phyloP scores from a whole-genome alignment of 2,113 vertebrate species.

The Uropsilus gracilis region DNA sequence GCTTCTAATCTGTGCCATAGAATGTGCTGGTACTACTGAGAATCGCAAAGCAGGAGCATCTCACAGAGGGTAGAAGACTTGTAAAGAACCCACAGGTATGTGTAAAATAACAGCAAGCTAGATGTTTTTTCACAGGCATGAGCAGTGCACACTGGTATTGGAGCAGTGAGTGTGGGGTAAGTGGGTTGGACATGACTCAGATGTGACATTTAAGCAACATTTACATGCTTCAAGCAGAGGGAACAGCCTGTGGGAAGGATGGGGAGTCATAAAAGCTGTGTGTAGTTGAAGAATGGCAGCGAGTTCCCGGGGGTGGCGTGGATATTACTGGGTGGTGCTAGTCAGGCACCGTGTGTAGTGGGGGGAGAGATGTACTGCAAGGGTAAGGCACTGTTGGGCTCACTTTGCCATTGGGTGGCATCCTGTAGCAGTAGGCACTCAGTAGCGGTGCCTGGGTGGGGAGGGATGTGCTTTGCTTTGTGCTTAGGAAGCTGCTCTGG shows the following conservation, averaged over 20 bases:
- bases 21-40: not conserved
- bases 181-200: not conserved
- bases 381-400: not conserved
- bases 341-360: not conserved
- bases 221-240: not conserved
- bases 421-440: not conserved
- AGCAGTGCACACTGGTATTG: not conserved
- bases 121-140: not conserved
- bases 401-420: not conserved
- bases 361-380: not conserved
- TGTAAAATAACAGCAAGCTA: not conserved
- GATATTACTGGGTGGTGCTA: not conserved
- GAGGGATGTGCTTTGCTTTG: not conserved
- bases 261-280: not conserved
- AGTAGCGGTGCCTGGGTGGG: not conserved
- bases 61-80: not conserved
- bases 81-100: not conserved
- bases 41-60: not conserved
- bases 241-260: not conserved
- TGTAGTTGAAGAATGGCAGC: not conserved
- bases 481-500: not conserved
- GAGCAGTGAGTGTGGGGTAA: not conserved
- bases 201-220: not conserved
- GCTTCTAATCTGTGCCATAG: not conserved
- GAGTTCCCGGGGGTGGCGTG: not conserved